These are phyloP conservation scores for Montipora efflorescens DNA, from an alignment of 64 coral and sea anemone genomes.

Conservation along the genomic window DNA sequence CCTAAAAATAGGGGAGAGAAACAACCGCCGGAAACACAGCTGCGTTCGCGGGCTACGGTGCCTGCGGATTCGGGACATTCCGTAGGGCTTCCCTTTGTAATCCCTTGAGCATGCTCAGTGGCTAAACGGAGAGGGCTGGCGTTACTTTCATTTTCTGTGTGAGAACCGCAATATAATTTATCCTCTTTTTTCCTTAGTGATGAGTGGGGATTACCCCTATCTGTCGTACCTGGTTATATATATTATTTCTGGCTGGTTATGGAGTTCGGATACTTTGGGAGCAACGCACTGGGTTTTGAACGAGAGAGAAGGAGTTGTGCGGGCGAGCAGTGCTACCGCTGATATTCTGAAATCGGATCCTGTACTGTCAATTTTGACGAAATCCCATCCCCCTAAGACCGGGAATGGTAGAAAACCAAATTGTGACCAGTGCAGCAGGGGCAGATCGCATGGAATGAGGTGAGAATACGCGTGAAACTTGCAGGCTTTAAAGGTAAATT, in stretches of 20 bases:
- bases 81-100: not conserved
- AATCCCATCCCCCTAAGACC: slow-evolving; percentile 75
- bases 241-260: slow-evolving; percentile 86
- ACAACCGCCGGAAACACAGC: too few relatives aligned
- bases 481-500: not conserved
- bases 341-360: slow-evolving; percentile 94
- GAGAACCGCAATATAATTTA: slow-evolving; percentile 19
- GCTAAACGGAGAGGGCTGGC: not conserved
- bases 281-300: slow-evolving; percentile 95
- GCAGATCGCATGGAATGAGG: slow-evolving; percentile 50
- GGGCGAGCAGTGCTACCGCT: slow-evolving; percentile 48
- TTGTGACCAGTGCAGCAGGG: slow-evolving; percentile 79
- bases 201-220: slow-evolving; percentile 83
- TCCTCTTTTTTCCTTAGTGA: slow-evolving; percentile 30
- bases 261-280: slow-evolving; percentile 85
- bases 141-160: not conserved
- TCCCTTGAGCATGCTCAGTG: slow-evolving; percentile 22
- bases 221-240: slow-evolving; percentile 82
- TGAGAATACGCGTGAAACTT: slow-evolving; percentile 10
- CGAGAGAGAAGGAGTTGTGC: slow-evolving; percentile 79
- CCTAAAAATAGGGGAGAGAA: too few relatives aligned
- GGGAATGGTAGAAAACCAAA: slow-evolving; percentile 54
- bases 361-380: slow-evolving; percentile 88
- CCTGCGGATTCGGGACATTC: not conserved
- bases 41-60: too few relatives aligned